These are phyloP conservation scores for Tigriopus japonicus DNA, from an alignment of 1,140 invertebrate species.

Conservation along the genomic window DNA sequence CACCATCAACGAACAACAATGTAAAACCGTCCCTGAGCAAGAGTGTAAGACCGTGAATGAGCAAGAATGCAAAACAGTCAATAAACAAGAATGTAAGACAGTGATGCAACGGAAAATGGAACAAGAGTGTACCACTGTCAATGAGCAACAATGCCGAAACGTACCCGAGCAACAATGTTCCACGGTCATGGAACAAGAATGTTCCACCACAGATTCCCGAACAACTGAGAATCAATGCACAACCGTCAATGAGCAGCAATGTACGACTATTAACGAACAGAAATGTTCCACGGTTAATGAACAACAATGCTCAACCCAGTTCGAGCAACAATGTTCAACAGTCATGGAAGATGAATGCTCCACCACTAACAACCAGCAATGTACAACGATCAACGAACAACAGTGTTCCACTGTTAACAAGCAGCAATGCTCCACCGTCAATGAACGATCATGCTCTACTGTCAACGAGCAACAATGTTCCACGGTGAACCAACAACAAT, in stretches of 20 bases:
- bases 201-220: not conserved
- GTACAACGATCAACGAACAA: slow-evolving; percentile 5
- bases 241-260: slow-evolving; percentile 10
- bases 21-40: not conserved
- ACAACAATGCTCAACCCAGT: not conserved
- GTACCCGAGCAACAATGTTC: slow-evolving; percentile 8
- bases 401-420: slow-evolving; percentile 10
- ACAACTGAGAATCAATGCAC: slow-evolving; percentile 4
- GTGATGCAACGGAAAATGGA: not conserved
- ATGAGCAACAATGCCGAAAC: not conserved
- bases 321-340: slow-evolving; percentile 9
- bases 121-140: slow-evolving; percentile 1
- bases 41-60: slow-evolving; percentile 7
- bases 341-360: not conserved
- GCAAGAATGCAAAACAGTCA: not conserved
- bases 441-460: not conserved
- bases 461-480: slow-evolving; percentile 10
- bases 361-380: slow-evolving; percentile 5
- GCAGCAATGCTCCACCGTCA: slow-evolving; percentile 8
- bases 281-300: slow-evolving; percentile 12
- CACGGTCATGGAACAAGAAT: slow-evolving; percentile 4
- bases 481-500: slow-evolving; percentile 10
- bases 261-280: slow-evolving; percentile 9
- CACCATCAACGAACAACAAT: slow-evolving; percentile 4
- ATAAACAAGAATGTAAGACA: not conserved